phyloP scores from a whole-genome alignment of 2,888 invertebrate species.

The Eretmocerus hayati region DNA sequence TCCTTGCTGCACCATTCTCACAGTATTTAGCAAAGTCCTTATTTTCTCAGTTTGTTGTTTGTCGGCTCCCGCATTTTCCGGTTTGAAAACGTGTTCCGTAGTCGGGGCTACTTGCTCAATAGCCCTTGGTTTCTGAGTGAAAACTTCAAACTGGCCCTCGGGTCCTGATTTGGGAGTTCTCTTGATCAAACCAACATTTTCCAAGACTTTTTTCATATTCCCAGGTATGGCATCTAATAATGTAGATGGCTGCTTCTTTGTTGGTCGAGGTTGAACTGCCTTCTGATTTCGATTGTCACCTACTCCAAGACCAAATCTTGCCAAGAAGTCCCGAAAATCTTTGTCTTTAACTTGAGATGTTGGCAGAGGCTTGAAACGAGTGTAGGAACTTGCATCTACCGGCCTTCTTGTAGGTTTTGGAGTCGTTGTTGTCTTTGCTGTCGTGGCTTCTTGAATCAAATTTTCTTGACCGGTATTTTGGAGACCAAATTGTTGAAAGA shows the following conservation, averaged over 20 bases:
- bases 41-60: conserved; percentile 50
- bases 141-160: not conserved
- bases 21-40: conserved; percentile 42
- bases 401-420: conserved; percentile 22
- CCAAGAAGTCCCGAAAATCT: conserved; percentile 47
- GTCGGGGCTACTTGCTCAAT: conserved; percentile 9
- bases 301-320: conserved; percentile 45
- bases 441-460: conserved; percentile 10
- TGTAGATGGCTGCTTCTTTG: conserved; percentile 25
- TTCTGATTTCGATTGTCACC: conserved; percentile 32
- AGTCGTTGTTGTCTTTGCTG: conserved; percentile 27
- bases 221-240: conserved; percentile 38
- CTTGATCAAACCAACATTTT: conserved; percentile 43
- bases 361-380: conserved; percentile 47
- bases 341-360: conserved; percentile 36
- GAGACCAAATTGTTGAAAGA: conserved; percentile 41
- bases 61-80: conserved; percentile 32
- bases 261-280: conserved; percentile 27
- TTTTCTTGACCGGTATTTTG: conserved; percentile 26
- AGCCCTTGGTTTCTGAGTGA: not conserved
- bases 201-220: conserved; percentile 43
- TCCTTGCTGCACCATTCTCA: conserved; percentile 40
- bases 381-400: conserved; percentile 40
- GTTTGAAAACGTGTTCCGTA: conserved; percentile 44
- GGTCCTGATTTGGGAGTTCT: conserved; percentile 12